Conservation (phyloP, 2,113 vertebrate species). For the Alexandromys fortis region DNA sequence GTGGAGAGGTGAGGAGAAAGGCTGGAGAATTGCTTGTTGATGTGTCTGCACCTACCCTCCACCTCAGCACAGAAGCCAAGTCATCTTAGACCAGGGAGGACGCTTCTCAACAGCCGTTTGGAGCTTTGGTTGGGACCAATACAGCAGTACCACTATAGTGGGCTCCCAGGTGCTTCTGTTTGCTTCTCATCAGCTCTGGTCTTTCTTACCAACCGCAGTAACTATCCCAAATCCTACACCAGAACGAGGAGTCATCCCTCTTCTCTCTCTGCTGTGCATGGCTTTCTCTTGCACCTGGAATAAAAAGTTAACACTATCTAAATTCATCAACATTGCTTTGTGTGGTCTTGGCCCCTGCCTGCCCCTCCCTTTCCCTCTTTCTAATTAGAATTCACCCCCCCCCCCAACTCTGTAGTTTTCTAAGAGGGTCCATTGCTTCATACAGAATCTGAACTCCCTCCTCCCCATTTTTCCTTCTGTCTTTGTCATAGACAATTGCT, state of each 20-base stretch:
- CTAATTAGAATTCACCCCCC: neutral
- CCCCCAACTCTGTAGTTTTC: neutral
- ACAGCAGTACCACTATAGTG: neutral
- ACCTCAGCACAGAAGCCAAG: neutral
- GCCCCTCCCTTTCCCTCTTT: neutral
- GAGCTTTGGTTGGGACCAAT: neutral
- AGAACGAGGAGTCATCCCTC: accelerated
- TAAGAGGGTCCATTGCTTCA: neutral
- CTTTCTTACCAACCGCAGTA: neutral
- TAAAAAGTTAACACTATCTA: constrained; percentile 15
- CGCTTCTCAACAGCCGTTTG: neutral
- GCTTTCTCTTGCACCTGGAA: constrained; percentile 10
- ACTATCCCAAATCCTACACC: neutral
- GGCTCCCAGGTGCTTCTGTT: neutral
- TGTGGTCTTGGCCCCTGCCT: neutral
- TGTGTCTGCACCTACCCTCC: too few species aligned
- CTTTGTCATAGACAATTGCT: neutral
- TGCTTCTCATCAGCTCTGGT: neutral
- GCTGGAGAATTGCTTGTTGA: accelerated
- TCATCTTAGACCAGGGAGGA: neutral
- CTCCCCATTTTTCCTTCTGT: neutral
- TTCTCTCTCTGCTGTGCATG: neutral
- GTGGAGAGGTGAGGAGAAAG: neutral
- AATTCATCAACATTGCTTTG: neutral
- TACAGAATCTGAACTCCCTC: neutral